Evolutionary conservation across 1,140 invertebrate species (phyloP).

Genomic region (Zaprionus davidi): DNA sequence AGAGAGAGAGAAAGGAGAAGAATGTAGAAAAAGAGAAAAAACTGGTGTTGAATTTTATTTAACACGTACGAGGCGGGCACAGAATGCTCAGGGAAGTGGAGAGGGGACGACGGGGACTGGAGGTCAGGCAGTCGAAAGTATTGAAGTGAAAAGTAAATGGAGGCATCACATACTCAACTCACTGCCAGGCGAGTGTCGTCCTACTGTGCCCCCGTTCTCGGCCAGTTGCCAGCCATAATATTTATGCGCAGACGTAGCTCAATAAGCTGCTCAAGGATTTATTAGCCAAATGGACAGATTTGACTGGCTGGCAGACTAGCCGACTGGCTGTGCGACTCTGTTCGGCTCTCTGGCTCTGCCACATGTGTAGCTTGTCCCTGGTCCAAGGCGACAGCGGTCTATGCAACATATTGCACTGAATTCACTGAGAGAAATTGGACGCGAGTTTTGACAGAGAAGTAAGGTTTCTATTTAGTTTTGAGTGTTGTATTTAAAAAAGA

Average conservation of each 20-base stretch:
- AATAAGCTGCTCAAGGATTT: conserved; percentile 84
- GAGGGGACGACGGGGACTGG: not conserved
- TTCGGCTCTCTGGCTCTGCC: conserved; percentile 42
- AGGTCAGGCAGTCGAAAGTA: conserved; percentile 23
- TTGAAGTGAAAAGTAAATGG: conserved; percentile 69
- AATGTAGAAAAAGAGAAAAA: conserved; percentile 10
- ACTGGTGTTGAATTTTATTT: conserved; percentile 56
- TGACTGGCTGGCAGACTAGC: conserved; percentile 61
- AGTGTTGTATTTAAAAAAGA: not conserved
- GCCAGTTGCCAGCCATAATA: conserved; percentile 67
- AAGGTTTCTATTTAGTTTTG: too few species aligned
- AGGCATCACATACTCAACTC: conserved; percentile 13
- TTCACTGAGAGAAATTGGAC: conserved; percentile 22
- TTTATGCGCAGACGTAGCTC: conserved; percentile 82
- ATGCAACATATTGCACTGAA: conserved; percentile 28
- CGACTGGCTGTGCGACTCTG: conserved; percentile 58
- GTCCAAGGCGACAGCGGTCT: conserved; percentile 9
- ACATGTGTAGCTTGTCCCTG: conserved; percentile 60
- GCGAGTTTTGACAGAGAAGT: not conserved
- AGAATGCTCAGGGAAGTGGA: conserved; percentile 41
- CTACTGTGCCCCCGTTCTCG: conserved; percentile 26
- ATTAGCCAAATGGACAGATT: conserved; percentile 83
- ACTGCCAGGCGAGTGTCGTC: conserved; percentile 17
- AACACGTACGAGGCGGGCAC: conserved; percentile 59
- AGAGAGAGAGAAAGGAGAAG: not conserved